Evolutionary conservation across 2,113 vertebrate genomes (phyloP).

Genomic region (Galemys pyrenaicus): DNA sequence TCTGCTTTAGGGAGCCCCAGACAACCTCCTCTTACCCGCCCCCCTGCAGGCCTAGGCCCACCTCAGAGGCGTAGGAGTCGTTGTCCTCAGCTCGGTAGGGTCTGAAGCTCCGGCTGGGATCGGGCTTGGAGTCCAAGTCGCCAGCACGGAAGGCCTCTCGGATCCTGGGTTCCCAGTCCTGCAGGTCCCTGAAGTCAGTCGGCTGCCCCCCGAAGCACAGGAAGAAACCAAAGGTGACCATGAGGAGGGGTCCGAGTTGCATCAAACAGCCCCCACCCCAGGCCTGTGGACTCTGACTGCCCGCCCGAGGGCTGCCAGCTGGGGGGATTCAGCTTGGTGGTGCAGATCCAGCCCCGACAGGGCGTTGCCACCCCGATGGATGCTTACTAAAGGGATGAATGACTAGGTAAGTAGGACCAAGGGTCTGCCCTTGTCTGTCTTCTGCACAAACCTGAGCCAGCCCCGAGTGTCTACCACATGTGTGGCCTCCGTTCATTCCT

Average conservation of each 20-base stretch:
- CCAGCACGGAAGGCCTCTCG: slow-evolving; percentile 78
- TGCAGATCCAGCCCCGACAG: background rate
- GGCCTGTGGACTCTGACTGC: background rate
- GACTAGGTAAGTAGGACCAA: background rate
- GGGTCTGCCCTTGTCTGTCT: background rate
- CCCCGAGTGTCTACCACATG: background rate
- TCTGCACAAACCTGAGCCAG: background rate
- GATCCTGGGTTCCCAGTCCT: slow-evolving; percentile 82
- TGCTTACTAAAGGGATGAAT: background rate
- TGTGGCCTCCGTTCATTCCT: background rate
- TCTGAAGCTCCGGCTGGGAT: slow-evolving; percentile 86
- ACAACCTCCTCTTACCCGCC: background rate
- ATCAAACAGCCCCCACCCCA: slow-evolving; percentile 71
- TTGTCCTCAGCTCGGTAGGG: slow-evolving; percentile 86
- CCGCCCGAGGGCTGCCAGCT: background rate
- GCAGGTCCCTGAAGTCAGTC: slow-evolving; percentile 94
- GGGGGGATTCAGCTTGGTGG: background rate
- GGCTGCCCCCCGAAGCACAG: slow-evolving; percentile 95
- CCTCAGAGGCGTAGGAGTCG: slow-evolving; percentile 88
- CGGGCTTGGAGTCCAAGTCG: slow-evolving; percentile 84
- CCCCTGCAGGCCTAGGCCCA: slow-evolving; percentile 71
- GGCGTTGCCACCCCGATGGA: background rate
- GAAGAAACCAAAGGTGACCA: slow-evolving; percentile 87
- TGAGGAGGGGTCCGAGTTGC: slow-evolving; percentile 83
- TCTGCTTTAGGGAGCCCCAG: background rate